Evolutionary conservation across 2,113 vertebrate genomes (phyloP), one percentile per base, ranked within the genome.

Genomic region (Callospermophilus lateralis): DNA sequence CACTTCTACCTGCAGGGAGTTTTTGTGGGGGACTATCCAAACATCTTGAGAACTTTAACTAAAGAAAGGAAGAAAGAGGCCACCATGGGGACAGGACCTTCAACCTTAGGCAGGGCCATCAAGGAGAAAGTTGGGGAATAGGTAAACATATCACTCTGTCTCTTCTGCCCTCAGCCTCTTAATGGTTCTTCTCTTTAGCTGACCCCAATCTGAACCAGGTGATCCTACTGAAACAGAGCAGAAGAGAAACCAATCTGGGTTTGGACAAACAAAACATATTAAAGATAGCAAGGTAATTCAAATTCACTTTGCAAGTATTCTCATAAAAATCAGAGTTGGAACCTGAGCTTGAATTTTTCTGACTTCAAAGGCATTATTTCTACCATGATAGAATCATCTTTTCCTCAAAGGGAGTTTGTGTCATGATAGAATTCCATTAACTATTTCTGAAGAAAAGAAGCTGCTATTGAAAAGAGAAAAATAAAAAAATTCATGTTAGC

Each of bases 401-500:
- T 67, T 95, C 73, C 30, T 94, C 34, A 53, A n/a, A 87, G 20
- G 13, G 0, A 72, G 4, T 6, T 22, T n/a, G 15, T 45, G 24
- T 37, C 34, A 68, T 15, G 4, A 63, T 45, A 81, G 37, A 3
- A 22, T 55, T 48, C 28, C 15, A 80, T 55, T 45, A 55, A 84
- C 79, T 88, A 74, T 42, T 91, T 80, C 20, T 90, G 45, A 94
- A 68, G 24, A 81, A 81, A 88, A 65, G 37, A 61, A 83, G 3
- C 8, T 76, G 9, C 45, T 80, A 78, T 22, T 73, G 72, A 77
- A 92, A 16, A 24, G 8, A 78, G 37, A 48, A 79, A 67, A 90
- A 65, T 20, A 8, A 39, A 51, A 51, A 70, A 51, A 5, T 79
- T 81, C 5, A 73, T 9, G 55, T 53, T 92, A 17, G 24, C 32